Base-by-base conservation (phyloP, 2,113 vertebrate species). In the Noctilio leporinus region DNA sequence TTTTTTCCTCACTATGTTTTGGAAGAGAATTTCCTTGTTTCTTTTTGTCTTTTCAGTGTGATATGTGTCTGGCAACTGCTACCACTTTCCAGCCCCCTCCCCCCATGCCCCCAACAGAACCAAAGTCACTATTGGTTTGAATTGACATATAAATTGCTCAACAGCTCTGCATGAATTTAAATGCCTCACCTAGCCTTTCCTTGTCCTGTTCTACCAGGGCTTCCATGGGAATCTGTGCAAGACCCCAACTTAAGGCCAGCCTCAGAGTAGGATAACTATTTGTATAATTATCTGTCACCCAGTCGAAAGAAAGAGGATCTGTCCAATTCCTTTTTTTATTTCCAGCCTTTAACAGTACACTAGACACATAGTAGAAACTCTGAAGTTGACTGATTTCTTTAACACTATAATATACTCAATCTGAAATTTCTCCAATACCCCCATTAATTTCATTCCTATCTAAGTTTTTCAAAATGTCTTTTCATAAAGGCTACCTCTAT, bases 1-100 rank as follows among this genome's bases (percentile, higher is more conserved):
- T 81, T 81, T 65, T 53, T 10, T 26, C 45, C 38, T 62, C 35
- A 91, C 43, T 91, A 10, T 59, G 26, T 95, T 94, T 95, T 81
- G 64, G 86, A 94, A 85, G 76, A 92, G 75, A 93, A 89, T 93
- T 92, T 92, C 87, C 92, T 78, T 43, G 28, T 91, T 95, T 93
- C 72, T 76, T 89, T 38, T 94, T 84, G 73, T 85, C 72, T 92
- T 33, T 77, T 73, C 30, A 64, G 33, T 51, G 92, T 82, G 81
- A 64, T 76, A 38, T 80, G 26, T 59, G 81, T 95, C 87, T 93
- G 76, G 53, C 87, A 77, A 51, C 35, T 33, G 80, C 47, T 73
- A 67, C 43, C 65, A 53, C 16, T 40, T 20, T 47, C 40, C 28
- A 0, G 3, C 30, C 45, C 47, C 86, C 43, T 16, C 53, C 43